These are phyloP conservation scores for Drosophila bunnanda DNA, from an alignment of 2,888 invertebrate species.

Conservation along the genomic window DNA sequence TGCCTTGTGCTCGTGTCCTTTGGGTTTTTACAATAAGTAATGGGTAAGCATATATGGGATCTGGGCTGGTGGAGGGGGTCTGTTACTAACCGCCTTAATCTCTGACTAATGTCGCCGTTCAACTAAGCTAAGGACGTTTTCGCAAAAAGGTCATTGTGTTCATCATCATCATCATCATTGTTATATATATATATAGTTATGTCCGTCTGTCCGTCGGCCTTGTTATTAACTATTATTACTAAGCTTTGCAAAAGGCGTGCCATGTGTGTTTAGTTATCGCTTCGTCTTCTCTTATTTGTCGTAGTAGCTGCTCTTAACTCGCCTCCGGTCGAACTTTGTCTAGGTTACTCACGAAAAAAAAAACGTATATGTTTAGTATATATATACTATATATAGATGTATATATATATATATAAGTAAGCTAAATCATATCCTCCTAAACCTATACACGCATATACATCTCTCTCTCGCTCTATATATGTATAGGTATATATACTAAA, in stretches of 20 bases:
- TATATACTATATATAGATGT: slow-evolving; percentile 12
- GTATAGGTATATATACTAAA: slow-evolving; percentile 49
- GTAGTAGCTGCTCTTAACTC: slow-evolving; percentile 45
- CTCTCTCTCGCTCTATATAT: slow-evolving; percentile 25
- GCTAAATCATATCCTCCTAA: slow-evolving; percentile 53
- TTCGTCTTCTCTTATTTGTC: slow-evolving; percentile 65
- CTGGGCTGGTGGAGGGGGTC: not conserved
- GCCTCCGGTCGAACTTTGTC: slow-evolving; percentile 36
- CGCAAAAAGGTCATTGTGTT: slow-evolving; percentile 77
- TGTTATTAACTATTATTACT: slow-evolving; percentile 67
- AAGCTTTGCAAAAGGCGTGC: slow-evolving; percentile 67
- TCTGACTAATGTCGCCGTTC: slow-evolving; percentile 35
- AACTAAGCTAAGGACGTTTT: slow-evolving; percentile 81
- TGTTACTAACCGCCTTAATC: slow-evolving; percentile 22
- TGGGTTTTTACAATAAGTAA: slow-evolving; percentile 29
- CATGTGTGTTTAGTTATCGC: slow-evolving; percentile 55
- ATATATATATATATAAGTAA: slow-evolving; percentile 31
- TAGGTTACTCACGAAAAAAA: slow-evolving; percentile 45
- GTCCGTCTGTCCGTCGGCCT: slow-evolving; percentile 27
- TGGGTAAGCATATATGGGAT: slow-evolving; percentile 26
- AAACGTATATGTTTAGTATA: slow-evolving; percentile 23
- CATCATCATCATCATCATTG: slow-evolving; percentile 19
- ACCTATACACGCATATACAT: slow-evolving; percentile 66
- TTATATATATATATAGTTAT: slow-evolving; percentile 35
- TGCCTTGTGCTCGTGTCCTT: slow-evolving; percentile 4